Evolutionary conservation across 53 echinoderm and acorn worm species (phyloP), one percentile per base, ranked within the genome.

Genomic region (Arbacia lixula): DNA sequence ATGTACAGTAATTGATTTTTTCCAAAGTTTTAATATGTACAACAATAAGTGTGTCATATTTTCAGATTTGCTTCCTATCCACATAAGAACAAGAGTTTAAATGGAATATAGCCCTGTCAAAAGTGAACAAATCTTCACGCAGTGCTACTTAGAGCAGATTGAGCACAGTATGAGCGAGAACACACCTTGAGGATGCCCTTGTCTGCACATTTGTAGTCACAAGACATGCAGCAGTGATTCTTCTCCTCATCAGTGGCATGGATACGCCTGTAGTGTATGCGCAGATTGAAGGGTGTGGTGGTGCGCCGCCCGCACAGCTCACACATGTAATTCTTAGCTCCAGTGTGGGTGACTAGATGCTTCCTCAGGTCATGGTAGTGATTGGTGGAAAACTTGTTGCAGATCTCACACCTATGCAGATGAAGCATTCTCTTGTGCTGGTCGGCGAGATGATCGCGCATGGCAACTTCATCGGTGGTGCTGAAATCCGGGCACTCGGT

Each of bases 201-300:
- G 79, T 95, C 88, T 26, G 95, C 95, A 78, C 93, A 95, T 21
- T 87, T 87, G 64, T 91, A 95, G 6, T 84, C 64, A 66, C 95
- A 95, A 25, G 87, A 52, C 25, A 76, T 54, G 41, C 95, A 95
- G 1, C 79, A 58, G 24, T 93, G 87, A 28, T 86, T 91, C 49
- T 95, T 95, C 65, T 93, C 87, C 4, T 91, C 92, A 0, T 93
- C 95, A 1, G 93, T 91, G 35, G 95, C 95, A 62, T 95, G 95
- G 36, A 93, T 81, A 11, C 95, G 79, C 26, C 86, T 49, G 29
- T 85, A 84, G 69, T 95, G 95, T 54, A 95, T 91, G 43, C 91
- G 91, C 61, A 95, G 89, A 43, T 95, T 95, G 87, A 93, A 95
- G 24, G 84, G 84, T 6, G 95, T 93, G 40, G 93, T 93, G 76